Percentiles rank a stretch among this genome's conserved stretches.
Evolutionary conservation across 2,797 vertebrate species (phyloP).

Genomic region (Denticeps clupeoides): DNA sequence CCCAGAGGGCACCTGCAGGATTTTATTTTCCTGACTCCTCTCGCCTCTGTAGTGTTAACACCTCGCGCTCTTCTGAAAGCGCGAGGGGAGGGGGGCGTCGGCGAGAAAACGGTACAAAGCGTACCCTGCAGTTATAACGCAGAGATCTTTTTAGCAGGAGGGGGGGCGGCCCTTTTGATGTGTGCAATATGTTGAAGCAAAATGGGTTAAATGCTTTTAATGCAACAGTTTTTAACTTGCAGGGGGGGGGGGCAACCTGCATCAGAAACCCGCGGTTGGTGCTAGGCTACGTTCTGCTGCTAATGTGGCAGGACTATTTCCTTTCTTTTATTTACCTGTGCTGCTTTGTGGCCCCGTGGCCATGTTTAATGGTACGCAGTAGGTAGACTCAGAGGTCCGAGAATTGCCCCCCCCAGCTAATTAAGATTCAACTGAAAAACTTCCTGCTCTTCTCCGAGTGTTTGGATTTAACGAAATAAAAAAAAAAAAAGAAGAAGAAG

Average conservation of each 20-base stretch:
- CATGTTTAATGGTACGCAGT: slow-evolving; percentile 20
- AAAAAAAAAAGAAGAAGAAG: too few species aligned
- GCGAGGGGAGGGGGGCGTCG: slow-evolving; percentile 36
- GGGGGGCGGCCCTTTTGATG: slow-evolving; percentile 66
- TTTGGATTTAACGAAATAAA: too few species aligned
- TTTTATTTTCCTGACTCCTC: slow-evolving; percentile 45
- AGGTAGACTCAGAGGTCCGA: background rate
- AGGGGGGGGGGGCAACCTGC: slow-evolving; percentile 30
- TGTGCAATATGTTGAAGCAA: slow-evolving; percentile 52
- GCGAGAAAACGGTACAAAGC: slow-evolving; percentile 59
- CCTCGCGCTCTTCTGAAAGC: slow-evolving; percentile 54
- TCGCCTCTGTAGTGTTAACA: slow-evolving; percentile 68
- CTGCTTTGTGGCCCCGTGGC: slow-evolving; percentile 23
- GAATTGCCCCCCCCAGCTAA: slow-evolving; percentile 26
- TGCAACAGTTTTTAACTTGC: slow-evolving; percentile 49
- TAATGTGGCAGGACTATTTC: too few species aligned
- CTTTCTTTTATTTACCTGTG: too few species aligned
- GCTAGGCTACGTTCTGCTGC: too few species aligned
- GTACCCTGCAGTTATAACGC: slow-evolving; percentile 63
- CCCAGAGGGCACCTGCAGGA: slow-evolving; percentile 71
- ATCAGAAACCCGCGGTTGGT: slow-evolving; percentile 34
- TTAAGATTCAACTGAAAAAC: slow-evolving; percentile 24
- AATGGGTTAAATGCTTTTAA: slow-evolving; percentile 65
- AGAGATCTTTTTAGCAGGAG: slow-evolving; percentile 49
- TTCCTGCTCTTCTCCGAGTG: too few species aligned